phyloP scores from a whole-genome alignment of 1,140 invertebrate genomes.

The Dicyema japonicum region DNA sequence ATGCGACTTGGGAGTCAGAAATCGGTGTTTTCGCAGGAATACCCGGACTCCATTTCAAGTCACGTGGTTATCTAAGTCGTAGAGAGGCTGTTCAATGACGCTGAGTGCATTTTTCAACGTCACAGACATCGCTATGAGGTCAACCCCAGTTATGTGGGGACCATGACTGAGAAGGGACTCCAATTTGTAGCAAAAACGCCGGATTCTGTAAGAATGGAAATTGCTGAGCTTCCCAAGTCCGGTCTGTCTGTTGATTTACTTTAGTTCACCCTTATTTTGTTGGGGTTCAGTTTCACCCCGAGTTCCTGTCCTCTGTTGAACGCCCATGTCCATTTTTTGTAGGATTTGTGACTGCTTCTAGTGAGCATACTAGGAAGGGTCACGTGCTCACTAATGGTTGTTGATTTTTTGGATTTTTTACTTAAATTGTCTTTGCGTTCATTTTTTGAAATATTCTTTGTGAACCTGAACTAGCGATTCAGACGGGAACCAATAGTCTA shows the following conservation, averaged over 20 bases:
- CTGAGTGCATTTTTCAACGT: constrained; percentile 52
- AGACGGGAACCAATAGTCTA: too few relatives aligned
- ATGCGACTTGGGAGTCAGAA: constrained; percentile 52
- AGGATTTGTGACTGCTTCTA: constrained; percentile 41
- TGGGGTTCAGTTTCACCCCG: constrained; percentile 79
- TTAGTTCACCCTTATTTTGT: constrained; percentile 56
- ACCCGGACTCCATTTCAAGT: neutral
- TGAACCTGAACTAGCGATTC: too few relatives aligned
- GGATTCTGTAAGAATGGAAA: constrained; percentile 47
- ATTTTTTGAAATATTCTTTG: too few relatives aligned
- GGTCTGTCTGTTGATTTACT: constrained; percentile 6
- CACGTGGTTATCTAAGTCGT: too few relatives aligned
- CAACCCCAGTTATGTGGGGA: constrained; percentile 45
- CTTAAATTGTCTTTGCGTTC: too few relatives aligned
- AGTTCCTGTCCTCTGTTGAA: constrained; percentile 65
- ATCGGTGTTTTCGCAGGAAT: neutral
- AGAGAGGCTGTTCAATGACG: constrained; percentile 49
- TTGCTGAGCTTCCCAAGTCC: constrained; percentile 29
- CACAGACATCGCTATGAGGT: constrained; percentile 63
- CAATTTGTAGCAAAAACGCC: constrained; percentile 48
- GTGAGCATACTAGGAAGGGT: constrained; percentile 7
- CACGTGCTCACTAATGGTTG: too few relatives aligned
- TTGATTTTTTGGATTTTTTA: too few relatives aligned
- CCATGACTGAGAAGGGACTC: constrained; percentile 44
- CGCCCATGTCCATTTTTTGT: constrained; percentile 72